phyloP scores from a whole-genome alignment of 2,113 vertebrate species.

The Bubo bubo region DNA sequence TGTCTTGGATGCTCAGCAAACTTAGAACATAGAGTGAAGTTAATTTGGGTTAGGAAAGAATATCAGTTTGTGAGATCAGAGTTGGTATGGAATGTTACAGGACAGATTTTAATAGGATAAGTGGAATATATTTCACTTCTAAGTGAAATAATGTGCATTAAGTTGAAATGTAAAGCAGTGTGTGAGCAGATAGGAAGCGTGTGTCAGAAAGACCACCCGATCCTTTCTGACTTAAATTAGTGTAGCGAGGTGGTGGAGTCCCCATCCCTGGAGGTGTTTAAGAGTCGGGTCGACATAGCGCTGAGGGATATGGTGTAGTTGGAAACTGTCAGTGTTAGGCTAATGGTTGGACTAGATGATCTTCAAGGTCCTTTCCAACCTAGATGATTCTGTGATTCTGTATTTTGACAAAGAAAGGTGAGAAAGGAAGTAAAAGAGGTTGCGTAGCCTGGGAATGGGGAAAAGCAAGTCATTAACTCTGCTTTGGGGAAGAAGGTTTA shows the following conservation, averaged over 20 bases:
- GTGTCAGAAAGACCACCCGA: neutral
- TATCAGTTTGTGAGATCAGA: neutral
- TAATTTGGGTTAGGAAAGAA: neutral
- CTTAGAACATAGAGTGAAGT: neutral
- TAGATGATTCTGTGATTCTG: neutral
- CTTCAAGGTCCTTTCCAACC: no score
- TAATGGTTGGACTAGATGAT: no score
- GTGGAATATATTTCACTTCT: neutral
- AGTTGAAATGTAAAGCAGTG: neutral
- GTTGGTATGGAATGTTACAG: neutral
- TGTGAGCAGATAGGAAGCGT: neutral
- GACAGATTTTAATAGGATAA: neutral
- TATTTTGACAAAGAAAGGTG: neutral
- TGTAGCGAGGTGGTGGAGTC: neutral
- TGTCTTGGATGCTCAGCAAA: neutral
- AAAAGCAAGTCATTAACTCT: neutral
- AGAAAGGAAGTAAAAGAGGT: neutral
- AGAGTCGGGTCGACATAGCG: no score
- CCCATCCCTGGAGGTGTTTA: no score
- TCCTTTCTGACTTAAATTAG: neutral
- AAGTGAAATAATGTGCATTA: neutral
- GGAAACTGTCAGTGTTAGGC: no score
- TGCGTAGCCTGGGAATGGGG: neutral
- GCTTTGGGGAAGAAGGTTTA: neutral
- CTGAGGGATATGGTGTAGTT: no score